Evolutionary conservation across 2,113 vertebrate genomes (phyloP), one percentile per base, ranked within the genome.

Genomic region (Pedetes capensis): DNA sequence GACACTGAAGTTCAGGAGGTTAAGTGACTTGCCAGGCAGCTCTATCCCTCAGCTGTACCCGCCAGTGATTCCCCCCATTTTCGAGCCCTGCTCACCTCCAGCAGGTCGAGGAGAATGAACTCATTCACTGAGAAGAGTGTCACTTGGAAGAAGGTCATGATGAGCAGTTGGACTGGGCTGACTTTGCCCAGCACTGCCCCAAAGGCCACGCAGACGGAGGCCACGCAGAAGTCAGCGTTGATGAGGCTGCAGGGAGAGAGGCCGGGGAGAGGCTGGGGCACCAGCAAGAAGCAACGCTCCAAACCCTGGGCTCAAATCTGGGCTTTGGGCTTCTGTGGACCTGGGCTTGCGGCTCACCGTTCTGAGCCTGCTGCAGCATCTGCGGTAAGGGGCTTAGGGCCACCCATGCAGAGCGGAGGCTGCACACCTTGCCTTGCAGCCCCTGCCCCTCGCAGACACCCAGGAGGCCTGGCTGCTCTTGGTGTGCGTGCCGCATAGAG

Each of bases 211-310:
- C 99, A 99, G 90, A 98, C 99, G 13, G 98, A 98, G 4, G 99
- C 99, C 89, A 99, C 99, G 4, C 99, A 99, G 98, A 99, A 99
- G 97, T 99, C 99, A 1, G 99, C 99, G 1, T 99, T 99, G 97
- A 99, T 99, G 97, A 99, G 94, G 97, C 99, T 99, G 97, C 17
- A 91, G 95, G 75, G 87, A n/a, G 37, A 95, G 27, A 68, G 69
- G 53, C 5, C 6, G 25, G 75, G 78, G 49, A 74, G 20, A 61
- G 57, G 64, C 47, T 95, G 69, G 51, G 71, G 59, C 64, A 93
- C 61, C 20, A 61, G 44, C 49, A 8, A 12, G 25, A 81, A 25
- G 12, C 18, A 22, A 69, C 22, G 25, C 11, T 76, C 25, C 61
- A 29, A 25, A 3, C 1, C 64, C 27, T 32, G 51, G 22, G 47